Conservation (phyloP, 1,140 invertebrate species). For the Cydia pomonella region DNA sequence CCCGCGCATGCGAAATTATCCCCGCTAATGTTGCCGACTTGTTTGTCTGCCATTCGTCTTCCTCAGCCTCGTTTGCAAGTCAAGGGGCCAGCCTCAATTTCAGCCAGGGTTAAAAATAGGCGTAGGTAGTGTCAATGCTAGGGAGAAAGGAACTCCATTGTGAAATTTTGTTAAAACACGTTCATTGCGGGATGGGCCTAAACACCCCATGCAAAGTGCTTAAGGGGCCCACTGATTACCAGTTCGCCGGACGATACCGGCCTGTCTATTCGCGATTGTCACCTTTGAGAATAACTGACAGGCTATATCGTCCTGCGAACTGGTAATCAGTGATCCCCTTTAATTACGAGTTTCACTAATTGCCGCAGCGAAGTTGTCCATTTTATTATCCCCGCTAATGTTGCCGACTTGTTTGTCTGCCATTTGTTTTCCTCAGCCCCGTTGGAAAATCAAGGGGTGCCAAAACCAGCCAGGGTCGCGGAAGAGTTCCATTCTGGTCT, state of each 20-base stretch:
- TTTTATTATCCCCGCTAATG: neutral
- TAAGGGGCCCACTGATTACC: too few species aligned
- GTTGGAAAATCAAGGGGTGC: neutral
- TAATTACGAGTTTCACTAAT: too few species aligned
- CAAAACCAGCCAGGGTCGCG: neutral
- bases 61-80: conserved; percentile 15
- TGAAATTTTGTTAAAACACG: neutral
- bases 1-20: conserved; percentile 9
- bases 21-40: conserved; percentile 14
- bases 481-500: too few species aligned
- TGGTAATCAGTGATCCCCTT: too few species aligned
- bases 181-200: too few species aligned
- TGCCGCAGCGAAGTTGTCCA: too few species aligned
- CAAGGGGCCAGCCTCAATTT: conserved; percentile 9
- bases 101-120: neutral
- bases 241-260: too few species aligned
- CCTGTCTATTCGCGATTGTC: too few species aligned
- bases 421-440: neutral
- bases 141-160: neutral
- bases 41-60: conserved; percentile 16
- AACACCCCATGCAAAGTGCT: too few species aligned
- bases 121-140: neutral
- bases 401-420: conserved; percentile 10
- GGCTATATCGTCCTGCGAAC: too few species aligned
- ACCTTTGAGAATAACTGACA: too few species aligned